Evolutionary conservation across 1,140 invertebrate genomes (phyloP), one percentile per base, ranked within the genome.

Genomic region (Zaprionus africanus): DNA sequence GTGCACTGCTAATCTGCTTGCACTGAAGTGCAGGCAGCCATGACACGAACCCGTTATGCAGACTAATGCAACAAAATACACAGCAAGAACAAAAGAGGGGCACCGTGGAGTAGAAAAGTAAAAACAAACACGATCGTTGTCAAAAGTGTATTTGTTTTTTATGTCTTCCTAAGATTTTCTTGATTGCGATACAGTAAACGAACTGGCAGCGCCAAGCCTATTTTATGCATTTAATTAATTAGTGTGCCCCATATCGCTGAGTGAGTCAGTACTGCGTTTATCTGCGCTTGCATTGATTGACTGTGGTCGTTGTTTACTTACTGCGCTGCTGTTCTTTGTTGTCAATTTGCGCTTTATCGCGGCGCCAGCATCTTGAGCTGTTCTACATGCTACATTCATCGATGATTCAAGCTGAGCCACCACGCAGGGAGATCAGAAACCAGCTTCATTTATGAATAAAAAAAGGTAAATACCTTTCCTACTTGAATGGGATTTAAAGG

Each of bases 331-430:
- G 31, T 58, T 53, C 49, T 64, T 53, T 54, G 53, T 51, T 19
- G 46, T 51, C 15, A 56, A 26, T 38, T 31, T 43, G 24, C 5
- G 19, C 19, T 13, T 65, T 56, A 56, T 56, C 62, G 22, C 17
- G 31, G 26, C 24, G 19, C 13, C 28, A 51, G 28, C 36, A 70
- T 56, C 58, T 58, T 13, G 13, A 38, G 26, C 31, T 22, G 31
- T 36, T 51, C 17, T 49, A 53, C 51, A 26, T 60, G 22, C 24
- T 26, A 11, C 24, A 11, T 19, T 62, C 51, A 43, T 26, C 36
- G 41, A 7, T 64, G 61, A 71, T 49, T 71, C 61, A 64, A 57
- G 22, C 28, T 57, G 38, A n/a, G 60, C 46, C 24, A 41, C 19
- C 2, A 19, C 11, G 7, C 56, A 58, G 24, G 17, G 36, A 51